A percentile compares a stretch with the other conserved stretches of the same genome.
Evolutionary conservation across 2,888 invertebrate genomes (phyloP).

Genomic region (Lysandra coridon): DNA sequence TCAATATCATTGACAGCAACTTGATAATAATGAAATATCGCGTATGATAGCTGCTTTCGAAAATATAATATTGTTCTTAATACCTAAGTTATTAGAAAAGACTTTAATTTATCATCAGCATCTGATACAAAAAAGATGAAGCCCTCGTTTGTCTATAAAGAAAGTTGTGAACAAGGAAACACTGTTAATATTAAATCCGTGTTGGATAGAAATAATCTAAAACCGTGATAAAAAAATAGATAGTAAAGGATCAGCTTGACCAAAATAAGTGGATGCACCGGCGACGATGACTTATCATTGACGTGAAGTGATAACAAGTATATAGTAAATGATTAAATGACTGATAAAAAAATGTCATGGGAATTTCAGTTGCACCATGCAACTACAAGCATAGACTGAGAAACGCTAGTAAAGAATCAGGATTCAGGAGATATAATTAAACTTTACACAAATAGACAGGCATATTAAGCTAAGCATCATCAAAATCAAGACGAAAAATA

Average conservation of each 20-base stretch:
- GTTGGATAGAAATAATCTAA: background rate
- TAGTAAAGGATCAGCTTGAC: background rate
- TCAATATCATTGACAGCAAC: conserved; percentile 5
- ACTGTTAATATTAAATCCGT: background rate
- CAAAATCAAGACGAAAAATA: background rate
- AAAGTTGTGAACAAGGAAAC: background rate
- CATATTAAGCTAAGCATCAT: background rate
- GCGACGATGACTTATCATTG: background rate
- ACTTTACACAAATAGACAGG: background rate
- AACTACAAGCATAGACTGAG: background rate
- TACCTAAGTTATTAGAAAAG: background rate
- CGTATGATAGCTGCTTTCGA: background rate
- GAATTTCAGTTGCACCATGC: background rate
- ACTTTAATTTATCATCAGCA: background rate
- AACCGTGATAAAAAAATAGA: background rate
- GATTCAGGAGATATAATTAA: no score
- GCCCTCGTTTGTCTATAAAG: background rate
- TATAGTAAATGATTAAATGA: conserved; percentile 9
- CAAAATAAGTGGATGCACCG: conserved; percentile 7
- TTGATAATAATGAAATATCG: conserved; percentile 16
- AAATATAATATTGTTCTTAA: background rate
- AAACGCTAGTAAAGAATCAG: background rate
- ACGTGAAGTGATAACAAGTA: conserved; percentile 9
- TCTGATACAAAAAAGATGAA: background rate
- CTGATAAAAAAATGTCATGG: conserved; percentile 1